Base-by-base conservation (phyloP, 1,140 invertebrate genomes). In the Penaeus vannamei region DNA sequence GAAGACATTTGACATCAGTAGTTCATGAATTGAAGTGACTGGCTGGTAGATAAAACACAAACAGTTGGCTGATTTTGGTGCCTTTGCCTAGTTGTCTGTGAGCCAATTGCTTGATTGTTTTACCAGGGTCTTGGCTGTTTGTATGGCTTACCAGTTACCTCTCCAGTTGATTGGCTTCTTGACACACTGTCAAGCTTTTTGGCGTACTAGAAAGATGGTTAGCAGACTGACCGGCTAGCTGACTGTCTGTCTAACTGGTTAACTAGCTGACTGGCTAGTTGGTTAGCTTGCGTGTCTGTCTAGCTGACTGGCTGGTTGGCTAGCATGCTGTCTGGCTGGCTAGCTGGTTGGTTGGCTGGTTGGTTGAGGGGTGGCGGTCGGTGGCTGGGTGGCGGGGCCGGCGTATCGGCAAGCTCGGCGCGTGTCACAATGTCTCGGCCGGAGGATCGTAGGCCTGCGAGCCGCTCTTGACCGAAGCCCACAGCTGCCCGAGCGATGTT, bases 371-470 rank as follows among this genome's bases (percentile, higher is more conserved):
- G 23, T 79, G 77, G 77, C 23, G 36, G 53, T 53, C 53, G 53
- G 53, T 53, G 53, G 53, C 53, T 53, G 53, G 53, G 53, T 53
- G 53, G 53, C 53, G 77, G 36, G 42, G 77, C 32, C 53, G 77
- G 77, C 23, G 36, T 84, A 36, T 69, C 32, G 8, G 62, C 32
- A 20, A 2, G 20, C 64, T 46, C 36, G 64, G 7, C 62, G 19
- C n/a, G 83, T 84, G 61, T 69, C 83, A 84, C 32, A 84, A 84
- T 84, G 83, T 46, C 62, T 84, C 83, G 83, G 32, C 62, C 83
- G 22, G 12, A 26, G 23, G 10, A 22, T 22, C 36, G 22, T 66
- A 46, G 62, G 26, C 61, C 36, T 66, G 29, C 32, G 1, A 36
- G 32, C 83, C 64, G 29, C 64, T 64, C 32, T 46, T 69, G 83